Evolutionary conservation across 1,140 invertebrate species (phyloP).

Genomic region (Eupristina koningsbergeri): DNA sequence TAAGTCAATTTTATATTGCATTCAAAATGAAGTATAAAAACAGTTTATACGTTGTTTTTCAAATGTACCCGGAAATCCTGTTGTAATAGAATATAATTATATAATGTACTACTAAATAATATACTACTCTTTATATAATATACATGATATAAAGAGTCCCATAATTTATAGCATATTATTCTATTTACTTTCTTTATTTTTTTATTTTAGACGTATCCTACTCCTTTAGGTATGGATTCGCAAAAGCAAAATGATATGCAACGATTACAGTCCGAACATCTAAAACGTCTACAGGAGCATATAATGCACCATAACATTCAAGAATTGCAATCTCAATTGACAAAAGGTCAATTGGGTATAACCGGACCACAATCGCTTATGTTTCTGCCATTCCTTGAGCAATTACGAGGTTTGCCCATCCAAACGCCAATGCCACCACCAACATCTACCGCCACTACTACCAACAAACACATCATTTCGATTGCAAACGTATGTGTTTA

Average conservation of each 20-base stretch:
- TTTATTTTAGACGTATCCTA: constrained; percentile 67
- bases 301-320: constrained; percentile 74
- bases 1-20: too few species aligned
- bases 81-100: too few species aligned
- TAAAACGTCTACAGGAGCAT: constrained; percentile 73
- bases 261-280: constrained; percentile 73
- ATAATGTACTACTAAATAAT: too few species aligned
- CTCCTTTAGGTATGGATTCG: constrained; percentile 69
- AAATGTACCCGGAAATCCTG: too few species aligned
- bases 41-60: too few species aligned
- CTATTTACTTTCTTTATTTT: background rate
- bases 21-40: too few species aligned
- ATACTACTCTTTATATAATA: too few species aligned
- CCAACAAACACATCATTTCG: constrained; percentile 72
- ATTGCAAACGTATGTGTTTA: constrained; percentile 66
- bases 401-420: constrained; percentile 70
- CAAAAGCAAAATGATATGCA: constrained; percentile 74
- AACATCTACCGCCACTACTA: constrained; percentile 67
- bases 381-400: constrained; percentile 78
- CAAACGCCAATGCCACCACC: constrained; percentile 66
- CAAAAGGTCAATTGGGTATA: constrained; percentile 68
- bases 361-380: constrained; percentile 74
- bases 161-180: background rate
- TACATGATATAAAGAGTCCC: too few species aligned
- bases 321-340: constrained; percentile 75